phyloP scores from a whole-genome alignment of 2,797 vertebrate genomes.

The Lagocephalus sceleratus region DNA sequence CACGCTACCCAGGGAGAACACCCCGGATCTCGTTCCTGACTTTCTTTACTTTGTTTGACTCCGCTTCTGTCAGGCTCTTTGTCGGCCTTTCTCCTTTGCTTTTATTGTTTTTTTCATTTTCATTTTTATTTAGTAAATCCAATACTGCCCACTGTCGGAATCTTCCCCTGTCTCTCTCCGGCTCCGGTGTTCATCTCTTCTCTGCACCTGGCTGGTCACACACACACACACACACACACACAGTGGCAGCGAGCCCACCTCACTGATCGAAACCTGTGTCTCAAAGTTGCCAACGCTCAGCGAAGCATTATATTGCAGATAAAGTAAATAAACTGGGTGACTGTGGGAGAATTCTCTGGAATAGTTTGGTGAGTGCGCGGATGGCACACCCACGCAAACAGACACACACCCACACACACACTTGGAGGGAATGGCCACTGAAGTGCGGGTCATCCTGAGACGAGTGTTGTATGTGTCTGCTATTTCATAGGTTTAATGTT shows the following conservation, averaged over 20 bases:
- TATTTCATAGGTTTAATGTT: slow-evolving; percentile 77
- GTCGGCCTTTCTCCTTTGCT: slow-evolving; percentile 24
- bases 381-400: slow-evolving; percentile 53
- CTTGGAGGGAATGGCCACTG: slow-evolving; percentile 41
- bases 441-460: slow-evolving; percentile 60
- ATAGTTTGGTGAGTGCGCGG: slow-evolving; percentile 87
- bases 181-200: slow-evolving; percentile 53
- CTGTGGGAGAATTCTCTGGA: slow-evolving; percentile 87
- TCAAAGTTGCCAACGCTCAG: slow-evolving; percentile 91
- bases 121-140: slow-evolving; percentile 37
- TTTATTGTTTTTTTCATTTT: slow-evolving; percentile 39
- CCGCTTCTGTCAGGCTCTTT: slow-evolving; percentile 42
- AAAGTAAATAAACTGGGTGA: slow-evolving; percentile 97
- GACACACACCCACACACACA: slow-evolving; percentile 37
- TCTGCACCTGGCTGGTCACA: slow-evolving; percentile 67
- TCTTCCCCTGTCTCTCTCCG: slow-evolving; percentile 33
- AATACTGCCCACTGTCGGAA: slow-evolving; percentile 4
- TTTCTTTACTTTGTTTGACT: slow-evolving; percentile 45
- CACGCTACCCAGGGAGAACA: slow-evolving; percentile 68
- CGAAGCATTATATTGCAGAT: slow-evolving; percentile 98
- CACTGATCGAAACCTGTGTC: slow-evolving; percentile 90
- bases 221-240: slow-evolving; percentile 44
- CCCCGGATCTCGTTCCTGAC: slow-evolving; percentile 44
- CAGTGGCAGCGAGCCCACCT: too few relatives aligned
- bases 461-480: slow-evolving; percentile 69